These are phyloP conservation scores for Brachypterus glaber DNA, from an alignment of 2,888 invertebrate genomes.

Conservation along the genomic window DNA sequence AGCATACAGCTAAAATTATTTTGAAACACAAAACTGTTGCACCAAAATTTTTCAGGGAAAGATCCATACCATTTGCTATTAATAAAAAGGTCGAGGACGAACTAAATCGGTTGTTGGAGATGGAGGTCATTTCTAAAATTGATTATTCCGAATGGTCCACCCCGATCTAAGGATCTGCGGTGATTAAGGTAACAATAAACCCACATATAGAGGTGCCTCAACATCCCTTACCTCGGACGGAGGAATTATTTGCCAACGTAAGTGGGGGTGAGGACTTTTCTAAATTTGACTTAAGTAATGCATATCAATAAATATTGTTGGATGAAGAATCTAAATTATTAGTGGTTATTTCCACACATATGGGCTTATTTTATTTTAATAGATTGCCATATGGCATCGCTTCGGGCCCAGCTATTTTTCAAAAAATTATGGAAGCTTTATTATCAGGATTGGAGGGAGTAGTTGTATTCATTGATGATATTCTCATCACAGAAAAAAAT, in stretches of 20 bases:
- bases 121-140: too few species aligned
- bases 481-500: slow-evolving; percentile 8
- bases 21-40: background rate
- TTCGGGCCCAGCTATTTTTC: slow-evolving; percentile 12
- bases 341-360: too few species aligned
- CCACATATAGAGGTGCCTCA: slow-evolving; percentile 11
- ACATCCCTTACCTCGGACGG: slow-evolving; percentile 14
- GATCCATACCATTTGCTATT: background rate
- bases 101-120: too few species aligned
- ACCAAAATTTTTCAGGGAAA: background rate
- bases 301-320: too few species aligned
- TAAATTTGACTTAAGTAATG: slow-evolving; percentile 15
- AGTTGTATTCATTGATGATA: slow-evolving; percentile 13
- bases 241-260: slow-evolving; percentile 14
- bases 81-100: too few species aligned
- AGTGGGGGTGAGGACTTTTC: slow-evolving; percentile 12
- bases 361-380: too few species aligned
- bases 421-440: too few species aligned
- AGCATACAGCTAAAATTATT: background rate
- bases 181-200: too few species aligned
- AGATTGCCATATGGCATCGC: too few species aligned
- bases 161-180: slow-evolving; percentile 14
- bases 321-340: too few species aligned
- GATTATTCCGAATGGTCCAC: too few species aligned
- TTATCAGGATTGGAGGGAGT: too few species aligned